phyloP scores from a whole-genome alignment of 2,888 invertebrate species.

The Calliphora vomitoria region DNA sequence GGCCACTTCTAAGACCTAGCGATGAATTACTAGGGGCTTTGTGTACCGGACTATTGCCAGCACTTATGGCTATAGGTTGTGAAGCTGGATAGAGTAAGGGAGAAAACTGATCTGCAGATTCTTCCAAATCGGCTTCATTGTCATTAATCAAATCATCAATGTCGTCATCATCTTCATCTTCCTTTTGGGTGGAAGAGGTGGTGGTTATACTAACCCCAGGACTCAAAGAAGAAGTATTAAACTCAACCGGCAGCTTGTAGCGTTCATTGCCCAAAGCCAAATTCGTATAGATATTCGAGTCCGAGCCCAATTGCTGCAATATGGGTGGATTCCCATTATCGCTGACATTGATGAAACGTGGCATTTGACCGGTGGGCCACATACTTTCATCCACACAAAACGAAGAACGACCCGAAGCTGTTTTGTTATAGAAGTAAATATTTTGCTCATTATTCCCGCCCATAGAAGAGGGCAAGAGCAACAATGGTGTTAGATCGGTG shows the following conservation, averaged over 20 bases:
- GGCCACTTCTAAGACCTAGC: slow-evolving; percentile 32
- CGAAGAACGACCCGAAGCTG: slow-evolving; percentile 79
- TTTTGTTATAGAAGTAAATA: slow-evolving; percentile 77
- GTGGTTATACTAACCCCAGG: slow-evolving; percentile 51
- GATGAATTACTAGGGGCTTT: slow-evolving; percentile 2
- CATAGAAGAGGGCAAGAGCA: slow-evolving; percentile 49
- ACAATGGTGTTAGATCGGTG: slow-evolving; percentile 37
- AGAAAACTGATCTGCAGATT: slow-evolving; percentile 81
- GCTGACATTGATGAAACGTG: slow-evolving; percentile 60
- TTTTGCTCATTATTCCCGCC: slow-evolving; percentile 54
- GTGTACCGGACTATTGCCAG: slow-evolving; percentile 81
- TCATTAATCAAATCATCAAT: slow-evolving; percentile 49
- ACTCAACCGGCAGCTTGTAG: slow-evolving; percentile 73
- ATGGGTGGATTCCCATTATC: slow-evolving; percentile 46
- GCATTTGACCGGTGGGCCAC: slow-evolving; percentile 76
- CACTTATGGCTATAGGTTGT: slow-evolving; percentile 81
- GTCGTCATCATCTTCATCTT: slow-evolving; percentile 74
- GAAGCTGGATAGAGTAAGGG: slow-evolving; percentile 79
- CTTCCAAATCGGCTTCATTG: slow-evolving; percentile 76
- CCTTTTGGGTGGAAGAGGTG: neutral
- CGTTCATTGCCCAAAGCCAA: slow-evolving; percentile 78
- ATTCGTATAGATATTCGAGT: slow-evolving; percentile 78
- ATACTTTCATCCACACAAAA: slow-evolving; percentile 80
- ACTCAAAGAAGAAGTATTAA: slow-evolving; percentile 48
- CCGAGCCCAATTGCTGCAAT: slow-evolving; percentile 68